Base-by-base conservation (phyloP, 2,797 vertebrate genomes). In the Malurus splendens region DNA sequence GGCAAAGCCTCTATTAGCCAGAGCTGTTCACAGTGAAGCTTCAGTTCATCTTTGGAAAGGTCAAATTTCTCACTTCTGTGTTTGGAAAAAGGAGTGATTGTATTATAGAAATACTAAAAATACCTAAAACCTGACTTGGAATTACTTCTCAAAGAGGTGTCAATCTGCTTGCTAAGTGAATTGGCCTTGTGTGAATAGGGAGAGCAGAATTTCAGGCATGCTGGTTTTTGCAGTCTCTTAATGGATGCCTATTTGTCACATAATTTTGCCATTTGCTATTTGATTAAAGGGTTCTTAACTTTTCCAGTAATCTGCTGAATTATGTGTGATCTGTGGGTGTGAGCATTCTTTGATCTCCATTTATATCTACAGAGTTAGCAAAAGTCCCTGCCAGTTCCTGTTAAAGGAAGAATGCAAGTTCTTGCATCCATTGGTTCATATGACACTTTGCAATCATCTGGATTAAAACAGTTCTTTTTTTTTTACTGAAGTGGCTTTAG, bases 281-380 rank as follows among this genome's bases (percentile, higher is more conserved):
- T 94, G 84, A 87, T 91, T 61, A 86, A 88, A 44, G 39, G 12
- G 2, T 38, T 90, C 87, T 87, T 75, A 86, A 89, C 74, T 70
- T 93, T 91, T 87, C 59, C 88, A 90, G 88, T 91, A 87, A 92
- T 83, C 60, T 86, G 23, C 20, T 72, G n/a, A 87, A 83, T 87
- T 86, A 73, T 47, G 44, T 22, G 79, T 14, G 24, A 91, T 60
- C 67, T 79, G 56, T 86, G 92, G 84, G 78, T 61, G 87, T 88
- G 77, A 83, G 32, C 42, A 38, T 57, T 88, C 86, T 91, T 83
- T 93, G 86, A 86, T 86, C 74, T 86, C 57, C 68, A 28, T 77
- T 82, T 87, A 64, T 56, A 74, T 18, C 45, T 48, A 71, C 52
- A 64, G 41, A 82, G 54, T 85, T 89, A 52, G 41, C 61, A 87